Base-by-base conservation (phyloP, 2,888 invertebrate genomes). In the Teinopalpus imperialis region DNA sequence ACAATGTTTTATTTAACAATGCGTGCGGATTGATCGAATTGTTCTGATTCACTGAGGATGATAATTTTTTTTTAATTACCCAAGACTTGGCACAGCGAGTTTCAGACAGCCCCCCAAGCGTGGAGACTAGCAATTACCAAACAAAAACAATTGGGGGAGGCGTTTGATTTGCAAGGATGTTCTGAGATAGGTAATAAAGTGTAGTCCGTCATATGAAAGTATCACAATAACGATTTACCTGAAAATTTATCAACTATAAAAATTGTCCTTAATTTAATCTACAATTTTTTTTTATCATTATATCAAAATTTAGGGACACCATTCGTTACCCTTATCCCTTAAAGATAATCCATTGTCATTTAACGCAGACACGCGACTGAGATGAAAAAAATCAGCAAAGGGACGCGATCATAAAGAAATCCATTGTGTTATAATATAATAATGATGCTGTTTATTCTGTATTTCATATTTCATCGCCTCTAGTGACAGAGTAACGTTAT, bases 391-490 rank as follows among this genome's bases (percentile, higher is more conserved):
- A 32, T 24, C 2, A 13, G 16, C 23, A 8, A 36, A 29, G 21
- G 21, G 43, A 4, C 21, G 20, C 6, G 14, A 7, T 14, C 9
- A 6, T 6, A 10, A 21, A 43, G 43, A 16, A 43, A 13, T 36
- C 26, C 16, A 31, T 44, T 39, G 23, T 18, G 30, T 32, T 13
- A 39, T 10, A 39, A 36, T 14, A 34, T 10, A 39, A 44, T 39
- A 39, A 32, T 21, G 43, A 62, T 62, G 59, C 43, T 58, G 56
- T 66, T 67, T 58, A 56, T 57, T 48, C 59, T 52, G 51, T 46
- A 59, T 61, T 64, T 66, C 43, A 66, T 64, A 63, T 66, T 65
- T 74, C 69, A 60, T 61, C 71, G 55, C 72, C 71, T 70, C 52
- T 53, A 9, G 23, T 29, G 27, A 14, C 6, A 40, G 24, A 36